Base-by-base conservation (phyloP, 1,140 invertebrate genomes). In the Helicoverpa armigera region DNA sequence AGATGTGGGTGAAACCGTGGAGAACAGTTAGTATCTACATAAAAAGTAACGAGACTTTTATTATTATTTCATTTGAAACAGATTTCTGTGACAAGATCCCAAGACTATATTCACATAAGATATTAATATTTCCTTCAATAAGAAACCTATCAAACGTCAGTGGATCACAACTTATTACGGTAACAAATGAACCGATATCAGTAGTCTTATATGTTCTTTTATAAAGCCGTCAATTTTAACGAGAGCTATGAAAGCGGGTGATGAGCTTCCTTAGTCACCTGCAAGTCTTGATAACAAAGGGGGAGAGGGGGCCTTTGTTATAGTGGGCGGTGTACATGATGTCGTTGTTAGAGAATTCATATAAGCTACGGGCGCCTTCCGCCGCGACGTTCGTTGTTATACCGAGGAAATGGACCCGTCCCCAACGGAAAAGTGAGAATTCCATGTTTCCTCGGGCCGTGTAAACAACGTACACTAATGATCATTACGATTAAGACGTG, bases 101-200 rank as follows among this genome's bases (percentile, higher is more conserved):
- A 80, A 67, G 53, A 74, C 50, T 76, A 79, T 81, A 78, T 81
- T 65, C 60, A 81, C 70, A 16, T 78, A 79, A 84, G 82, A 85
- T 84, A 76, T 85, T 80, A 77, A 82, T 70, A 85, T 85, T 87
- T 87, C 87, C 87, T 80, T 80, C 83, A 87, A 88, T 88, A 80
- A 87, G 82, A 86, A 88, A 86, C 82, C 83, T 83, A 88, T 89
- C 89, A 89, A 85, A 87, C 83, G 79, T 84, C 74, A 83, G 61
- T 79, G 82, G 85, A 88, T 88, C 85, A 88, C 86, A 87, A 89
- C 87, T 89, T 91, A 88, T 91, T 88, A 91, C 81, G 75, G 86
- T 69, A 84, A 82, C 86, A 90, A 91, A 91, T 90, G 87, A 90
- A 88, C 76, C 89, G 86, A 88, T 89, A 88, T 69, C 77, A 84